A percentile compares a stretch with the other conserved stretches of the same genome.
phyloP scores from a whole-genome alignment of 2,888 invertebrate genomes.

The Drosophila phalerata region DNA sequence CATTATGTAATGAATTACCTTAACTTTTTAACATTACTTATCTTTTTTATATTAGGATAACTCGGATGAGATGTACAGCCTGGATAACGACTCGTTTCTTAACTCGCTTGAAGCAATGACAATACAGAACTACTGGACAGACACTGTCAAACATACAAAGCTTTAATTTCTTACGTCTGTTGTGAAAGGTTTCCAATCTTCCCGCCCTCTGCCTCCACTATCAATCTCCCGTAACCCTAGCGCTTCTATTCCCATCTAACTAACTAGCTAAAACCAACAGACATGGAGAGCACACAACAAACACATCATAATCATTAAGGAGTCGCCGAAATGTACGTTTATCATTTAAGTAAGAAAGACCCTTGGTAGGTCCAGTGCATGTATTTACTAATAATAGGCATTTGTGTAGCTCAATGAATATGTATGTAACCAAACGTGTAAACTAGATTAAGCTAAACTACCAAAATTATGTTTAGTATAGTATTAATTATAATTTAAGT shows the following conservation, averaged over 20 bases:
- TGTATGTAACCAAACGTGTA: constrained; percentile 39
- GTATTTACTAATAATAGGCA: constrained; percentile 73
- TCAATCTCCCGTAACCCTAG: neutral
- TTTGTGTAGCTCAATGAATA: constrained; percentile 31
- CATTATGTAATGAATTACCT: neutral
- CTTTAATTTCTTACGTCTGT: constrained; percentile 86
- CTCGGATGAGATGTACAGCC: constrained; percentile 96
- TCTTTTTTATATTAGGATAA: constrained; percentile 89
- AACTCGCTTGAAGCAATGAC: constrained; percentile 97
- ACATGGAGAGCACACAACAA: constrained; percentile 20
- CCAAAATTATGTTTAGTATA: constrained; percentile 74
- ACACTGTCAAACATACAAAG: constrained; percentile 95
- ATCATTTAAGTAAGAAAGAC: constrained; percentile 47
- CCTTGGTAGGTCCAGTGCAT: constrained; percentile 13
- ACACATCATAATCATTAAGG: constrained; percentile 58
- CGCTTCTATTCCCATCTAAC: neutral
- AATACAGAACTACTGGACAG: constrained; percentile 97
- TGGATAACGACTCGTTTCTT: constrained; percentile 97
- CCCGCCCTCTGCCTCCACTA: neutral
- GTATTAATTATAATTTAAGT: constrained; percentile 51
- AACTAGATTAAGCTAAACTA: constrained; percentile 71
- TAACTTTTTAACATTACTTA: neutral
- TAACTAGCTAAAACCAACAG: constrained; percentile 1
- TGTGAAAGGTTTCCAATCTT: constrained; percentile 1
- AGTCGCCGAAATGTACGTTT: constrained; percentile 38